A percentile compares a stretch with the other conserved stretches of the same genome.
Conservation (phyloP, 2,888 invertebrate genomes). For the Torymus texanus region DNA sequence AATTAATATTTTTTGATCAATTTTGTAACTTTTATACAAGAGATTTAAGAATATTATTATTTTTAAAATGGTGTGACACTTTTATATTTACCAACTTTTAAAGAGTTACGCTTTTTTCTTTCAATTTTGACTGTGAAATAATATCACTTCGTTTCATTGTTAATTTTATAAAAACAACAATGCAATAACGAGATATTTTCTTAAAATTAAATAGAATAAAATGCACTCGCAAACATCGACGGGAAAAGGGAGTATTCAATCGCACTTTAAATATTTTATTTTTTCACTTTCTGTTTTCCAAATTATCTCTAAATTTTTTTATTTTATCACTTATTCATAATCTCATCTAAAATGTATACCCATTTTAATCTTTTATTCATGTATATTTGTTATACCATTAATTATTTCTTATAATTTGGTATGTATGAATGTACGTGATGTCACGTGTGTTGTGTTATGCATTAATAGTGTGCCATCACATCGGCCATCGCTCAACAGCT, state of each 20-base stretch:
- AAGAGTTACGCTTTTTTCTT: too few relatives aligned
- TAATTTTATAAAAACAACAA: too few relatives aligned
- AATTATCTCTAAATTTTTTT: background rate
- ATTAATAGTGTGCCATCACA: slow-evolving; percentile 74
- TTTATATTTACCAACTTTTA: too few relatives aligned
- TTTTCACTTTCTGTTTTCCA: background rate
- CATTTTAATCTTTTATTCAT: slow-evolving; percentile 22
- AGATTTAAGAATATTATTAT: too few relatives aligned
- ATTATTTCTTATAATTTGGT: slow-evolving; percentile 48
- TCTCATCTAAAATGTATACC: slow-evolving; percentile 8
- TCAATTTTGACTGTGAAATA: too few relatives aligned
- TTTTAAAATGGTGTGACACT: too few relatives aligned
- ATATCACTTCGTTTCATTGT: too few relatives aligned
- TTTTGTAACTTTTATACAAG: background rate
- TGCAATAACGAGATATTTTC: too few relatives aligned
- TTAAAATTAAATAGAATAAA: too few relatives aligned
- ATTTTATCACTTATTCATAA: background rate
- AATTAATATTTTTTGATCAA: slow-evolving; percentile 3
- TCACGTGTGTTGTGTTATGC: slow-evolving; percentile 73
- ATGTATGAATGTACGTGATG: slow-evolving; percentile 69
- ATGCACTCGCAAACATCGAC: too few relatives aligned
- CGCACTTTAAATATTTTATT: background rate
- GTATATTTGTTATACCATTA: slow-evolving; percentile 45
- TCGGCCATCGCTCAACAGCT: slow-evolving; percentile 83
- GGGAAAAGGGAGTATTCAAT: too few relatives aligned